Evolutionary conservation across 2,888 invertebrate species (phyloP), one percentile per base, ranked within the genome.

Genomic region (Dascillus cervinus): DNA sequence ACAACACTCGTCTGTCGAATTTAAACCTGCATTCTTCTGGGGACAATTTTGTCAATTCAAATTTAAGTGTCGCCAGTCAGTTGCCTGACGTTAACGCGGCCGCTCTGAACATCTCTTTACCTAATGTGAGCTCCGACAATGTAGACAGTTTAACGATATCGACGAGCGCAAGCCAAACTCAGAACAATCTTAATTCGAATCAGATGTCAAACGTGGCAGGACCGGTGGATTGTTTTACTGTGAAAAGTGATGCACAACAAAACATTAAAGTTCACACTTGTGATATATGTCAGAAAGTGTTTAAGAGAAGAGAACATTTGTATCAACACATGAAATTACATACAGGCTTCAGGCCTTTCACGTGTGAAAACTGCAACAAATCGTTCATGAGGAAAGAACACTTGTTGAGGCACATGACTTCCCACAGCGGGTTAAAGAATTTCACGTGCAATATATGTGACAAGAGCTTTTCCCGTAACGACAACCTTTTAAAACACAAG

Each of bases 321-420:
- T 76, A 75, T 35, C 81, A 80, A 43, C 80, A 80, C 48, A 65
- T 75, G 2, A 79, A 79, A 50, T 57, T 79, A 2, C 80, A 80
- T 47, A 73, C 75, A 0, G 79, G 79, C 3, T 69, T 78, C 39
- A 65, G 81, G 23, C 80, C 80, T 0, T 81, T 77, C 48, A 73
- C 72, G 11, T 81, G 80, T 43, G 68, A 69, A 1, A 71, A 75
- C 20, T 81, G 81, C 52, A 68, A 72, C 23, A 79, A 80, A 49
- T 71, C 77, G 1, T 81, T 80, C 51, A 77, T 77, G 50, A 69
- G 80, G 2, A 80, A 81, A 44, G 80, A 81, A 51, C 81, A 81
- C 55, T 55, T 81, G 27, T 66, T 79, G 32, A 66, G 80, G 3
- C 81, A 81, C 53, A 67, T 73, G 36, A 72, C 77, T 1, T 75